Conservation (phyloP, 92 coral and sea anemone species). For the Virgularia gustaviana region DNA sequence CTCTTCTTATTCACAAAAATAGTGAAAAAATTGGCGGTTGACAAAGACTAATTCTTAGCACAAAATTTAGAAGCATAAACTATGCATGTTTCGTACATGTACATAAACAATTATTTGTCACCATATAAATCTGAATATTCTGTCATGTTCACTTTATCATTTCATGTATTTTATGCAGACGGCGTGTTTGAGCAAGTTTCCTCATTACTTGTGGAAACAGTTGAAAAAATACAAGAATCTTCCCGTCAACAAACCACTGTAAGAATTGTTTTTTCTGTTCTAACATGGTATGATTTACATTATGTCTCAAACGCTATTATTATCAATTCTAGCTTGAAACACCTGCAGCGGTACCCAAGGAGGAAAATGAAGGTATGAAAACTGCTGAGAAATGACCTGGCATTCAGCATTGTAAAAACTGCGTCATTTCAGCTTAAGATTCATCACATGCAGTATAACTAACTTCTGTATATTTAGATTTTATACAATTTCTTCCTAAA, state of each 20-base stretch:
- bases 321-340: neutral
- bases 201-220: slow-evolving; percentile 69
- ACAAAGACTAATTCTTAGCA: too few species aligned
- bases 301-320: neutral
- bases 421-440: too few species aligned
- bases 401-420: neutral
- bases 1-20: too few species aligned
- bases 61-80: too few species aligned
- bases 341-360: neutral
- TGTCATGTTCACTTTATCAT: too few species aligned
- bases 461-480: neutral
- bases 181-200: slow-evolving; percentile 77
- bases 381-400: too few species aligned
- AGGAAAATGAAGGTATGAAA: neutral
- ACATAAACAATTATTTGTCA: too few species aligned
- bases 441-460: neutral
- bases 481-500: too few species aligned
- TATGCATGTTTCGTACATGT: too few species aligned
- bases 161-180: slow-evolving; percentile 42
- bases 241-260: neutral
- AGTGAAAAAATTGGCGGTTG: too few species aligned
- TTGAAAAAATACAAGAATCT: slow-evolving; percentile 32
- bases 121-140: too few species aligned
- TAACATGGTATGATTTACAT: neutral
- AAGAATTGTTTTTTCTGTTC: neutral